Percentiles rank a stretch among this genome's conserved stretches.
phyloP scores from a whole-genome alignment of 1,140 invertebrate genomes.

The Papilio aristodemus region DNA sequence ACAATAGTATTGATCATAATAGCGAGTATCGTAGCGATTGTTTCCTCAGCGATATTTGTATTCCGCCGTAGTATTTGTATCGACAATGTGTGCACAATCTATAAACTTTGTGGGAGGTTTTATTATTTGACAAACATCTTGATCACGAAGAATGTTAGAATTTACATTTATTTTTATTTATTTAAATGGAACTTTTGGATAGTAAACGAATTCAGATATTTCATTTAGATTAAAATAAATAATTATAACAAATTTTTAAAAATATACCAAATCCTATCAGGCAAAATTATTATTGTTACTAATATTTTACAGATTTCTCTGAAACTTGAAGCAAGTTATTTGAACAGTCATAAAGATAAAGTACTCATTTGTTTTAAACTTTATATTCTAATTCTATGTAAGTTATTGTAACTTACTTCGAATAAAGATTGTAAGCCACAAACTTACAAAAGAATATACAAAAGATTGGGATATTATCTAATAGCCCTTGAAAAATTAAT shows the following conservation, averaged over 20 bases:
- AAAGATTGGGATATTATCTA: too few relatives aligned
- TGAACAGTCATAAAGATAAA: conserved; percentile 15
- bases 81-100: conserved; percentile 14
- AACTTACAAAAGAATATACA: not conserved
- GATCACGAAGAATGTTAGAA: not conserved
- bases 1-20: conserved; percentile 15
- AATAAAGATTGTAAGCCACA: not conserved
- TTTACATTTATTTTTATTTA: too few relatives aligned
- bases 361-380: not conserved
- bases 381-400: not conserved
- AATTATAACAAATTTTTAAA: too few relatives aligned
- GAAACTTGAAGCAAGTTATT: conserved; percentile 6
- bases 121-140: conserved; percentile 28
- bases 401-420: not conserved
- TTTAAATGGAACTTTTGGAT: too few relatives aligned
- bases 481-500: too few relatives aligned
- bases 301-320: too few relatives aligned
- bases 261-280: too few relatives aligned
- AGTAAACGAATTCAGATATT: too few relatives aligned
- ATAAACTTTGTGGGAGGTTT: conserved; percentile 18
- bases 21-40: conserved; percentile 4
- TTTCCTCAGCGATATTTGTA: conserved; percentile 21
- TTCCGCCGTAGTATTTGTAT: conserved; percentile 4
- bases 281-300: not conserved
- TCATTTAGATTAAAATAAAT: too few relatives aligned